A percentile compares a stretch with the other conserved stretches of the same genome.
These are phyloP conservation scores for Drosophila suboccidentalis DNA, from an alignment of 2,888 invertebrate genomes.

Conservation along the genomic window DNA sequence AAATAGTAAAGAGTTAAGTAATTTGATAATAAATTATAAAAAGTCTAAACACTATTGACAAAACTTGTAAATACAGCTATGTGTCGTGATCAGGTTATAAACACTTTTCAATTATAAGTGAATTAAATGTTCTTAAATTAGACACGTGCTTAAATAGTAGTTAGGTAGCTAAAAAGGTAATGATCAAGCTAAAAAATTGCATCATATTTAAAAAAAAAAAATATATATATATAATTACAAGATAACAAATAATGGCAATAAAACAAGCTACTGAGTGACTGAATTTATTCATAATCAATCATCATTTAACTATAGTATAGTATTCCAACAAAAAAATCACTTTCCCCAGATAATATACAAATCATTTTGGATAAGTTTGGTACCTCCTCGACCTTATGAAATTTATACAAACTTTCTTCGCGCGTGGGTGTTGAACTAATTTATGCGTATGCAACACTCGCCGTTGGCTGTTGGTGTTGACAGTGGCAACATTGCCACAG, in stretches of 20 bases:
- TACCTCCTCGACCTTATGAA: constrained; percentile 11
- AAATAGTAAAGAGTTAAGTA: too few relatives aligned
- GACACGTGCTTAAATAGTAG: background rate
- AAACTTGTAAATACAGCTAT: background rate
- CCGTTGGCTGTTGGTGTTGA: constrained; percentile 18
- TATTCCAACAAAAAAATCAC: background rate
- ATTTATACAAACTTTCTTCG: constrained; percentile 2
- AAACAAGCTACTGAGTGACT: background rate
- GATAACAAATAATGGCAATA: background rate
- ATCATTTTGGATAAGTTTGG: constrained; percentile 7
- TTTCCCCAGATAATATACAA: background rate
- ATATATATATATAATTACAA: background rate
- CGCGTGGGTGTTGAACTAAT: constrained; percentile 40
- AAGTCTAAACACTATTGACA: too few relatives aligned
- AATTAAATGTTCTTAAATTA: background rate
- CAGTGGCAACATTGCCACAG: constrained; percentile 29
- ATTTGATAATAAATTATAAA: too few relatives aligned
- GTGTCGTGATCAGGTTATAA: background rate
- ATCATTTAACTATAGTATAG: background rate
- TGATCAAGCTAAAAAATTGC: background rate
- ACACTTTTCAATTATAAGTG: background rate
- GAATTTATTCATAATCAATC: background rate
- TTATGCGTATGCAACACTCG: constrained; percentile 50
- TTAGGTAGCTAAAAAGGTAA: background rate
- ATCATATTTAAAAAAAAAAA: background rate